These are phyloP conservation scores for Esperia sulphurella DNA, from an alignment of 2,888 invertebrate species.

Conservation along the genomic window DNA sequence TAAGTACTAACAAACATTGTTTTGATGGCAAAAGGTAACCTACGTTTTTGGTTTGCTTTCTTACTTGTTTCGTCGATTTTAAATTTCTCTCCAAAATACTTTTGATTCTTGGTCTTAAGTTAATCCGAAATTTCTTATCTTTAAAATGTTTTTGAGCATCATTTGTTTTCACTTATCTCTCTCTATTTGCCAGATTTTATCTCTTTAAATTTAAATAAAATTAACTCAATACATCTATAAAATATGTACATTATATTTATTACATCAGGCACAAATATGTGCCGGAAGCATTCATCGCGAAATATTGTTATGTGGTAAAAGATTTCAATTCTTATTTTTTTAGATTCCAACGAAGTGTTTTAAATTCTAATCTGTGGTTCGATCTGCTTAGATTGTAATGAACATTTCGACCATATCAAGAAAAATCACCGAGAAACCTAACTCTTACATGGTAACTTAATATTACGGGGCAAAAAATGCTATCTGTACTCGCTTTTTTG, in stretches of 20 bases:
- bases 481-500: constrained; percentile 61
- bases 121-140: constrained; percentile 50
- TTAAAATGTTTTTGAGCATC: constrained; percentile 69
- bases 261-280: constrained; percentile 65
- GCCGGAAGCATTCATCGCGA: constrained; percentile 76
- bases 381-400: constrained; percentile 51
- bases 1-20: constrained; percentile 54
- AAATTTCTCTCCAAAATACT: constrained; percentile 26
- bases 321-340: constrained; percentile 66
- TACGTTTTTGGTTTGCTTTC: constrained; percentile 73
- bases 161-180: constrained; percentile 46
- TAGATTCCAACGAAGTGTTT: constrained; percentile 68
- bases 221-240: constrained; percentile 70
- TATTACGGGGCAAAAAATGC: constrained; percentile 73
- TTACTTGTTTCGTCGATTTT: constrained; percentile 40
- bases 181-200: constrained; percentile 65
- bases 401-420: constrained; percentile 50
- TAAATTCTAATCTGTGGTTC: constrained; percentile 69
- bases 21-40: constrained; percentile 76
- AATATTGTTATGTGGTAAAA: constrained; percentile 74
- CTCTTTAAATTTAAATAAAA: constrained; percentile 70
- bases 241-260: constrained; percentile 60
- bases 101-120: constrained; percentile 46
- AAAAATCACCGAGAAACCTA: constrained; percentile 65
- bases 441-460: constrained; percentile 78